Base-by-base conservation (phyloP, 2,888 invertebrate genomes). In the Cataglyphis cursor region DNA sequence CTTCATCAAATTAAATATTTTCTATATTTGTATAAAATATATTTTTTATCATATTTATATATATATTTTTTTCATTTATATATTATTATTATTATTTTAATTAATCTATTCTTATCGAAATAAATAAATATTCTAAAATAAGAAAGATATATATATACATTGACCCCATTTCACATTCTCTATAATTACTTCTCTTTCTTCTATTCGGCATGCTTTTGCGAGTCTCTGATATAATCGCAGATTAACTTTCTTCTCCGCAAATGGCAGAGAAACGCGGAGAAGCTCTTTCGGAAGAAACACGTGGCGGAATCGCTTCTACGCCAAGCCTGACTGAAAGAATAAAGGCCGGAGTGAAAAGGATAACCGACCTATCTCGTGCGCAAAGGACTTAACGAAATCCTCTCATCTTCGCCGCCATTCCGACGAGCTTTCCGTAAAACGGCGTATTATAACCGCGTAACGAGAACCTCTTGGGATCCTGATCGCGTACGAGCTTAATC, bases 311-410 rank as follows among this genome's bases (percentile, higher is more conserved):
- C 90, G 85, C 62, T 86, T 78, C 88, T 62, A 78, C 61, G 80
- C 66, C 74, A 85, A 82, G 85, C 89, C 85, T 90, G 88, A 91
- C 90, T 88, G 90, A 90, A 92, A 91, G 90, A 92, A 92, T 91
- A 90, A 90, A 92, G 90, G 87, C 51, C 48, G 54, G 81, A 89
- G 87, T 87, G 91, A 91, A 90, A 91, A 89, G 92, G 90, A 92
- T 90, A 90, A 92, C 89, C 89, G 88, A 88, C 86, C 90, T 90
- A 92, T 93, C 90, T 92, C 91, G 84, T 83, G 85, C 83, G 82
- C 82, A 72, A 80, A 87, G 86, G 90, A 89, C 91, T 93, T 91
- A 91, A 89, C 90, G 84, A 92, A 93, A 93, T 93, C 93, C 92
- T 92, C 93, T 92, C 92, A 90, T 92, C 91, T 91, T 85, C 87